These are phyloP conservation scores for Trachemys scripta DNA, from an alignment of 2,113 vertebrate genomes.

Conservation along the genomic window DNA sequence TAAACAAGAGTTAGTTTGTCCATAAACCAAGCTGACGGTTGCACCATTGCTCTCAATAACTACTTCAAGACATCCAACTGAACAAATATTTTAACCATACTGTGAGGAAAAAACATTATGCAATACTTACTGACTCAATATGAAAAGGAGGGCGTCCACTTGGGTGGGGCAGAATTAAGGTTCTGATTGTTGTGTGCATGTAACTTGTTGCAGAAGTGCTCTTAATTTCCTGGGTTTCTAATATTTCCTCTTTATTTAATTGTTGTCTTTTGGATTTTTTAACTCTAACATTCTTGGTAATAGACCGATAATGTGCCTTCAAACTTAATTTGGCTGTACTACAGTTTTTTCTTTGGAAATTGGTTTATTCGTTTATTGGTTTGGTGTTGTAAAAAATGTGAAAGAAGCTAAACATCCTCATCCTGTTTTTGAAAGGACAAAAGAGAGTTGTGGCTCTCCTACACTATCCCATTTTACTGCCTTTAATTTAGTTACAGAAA, in stretches of 20 bases:
- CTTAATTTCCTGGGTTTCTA: neutral
- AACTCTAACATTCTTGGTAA: neutral
- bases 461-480: neutral
- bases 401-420: neutral
- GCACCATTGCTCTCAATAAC: neutral
- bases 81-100: neutral
- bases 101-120: neutral
- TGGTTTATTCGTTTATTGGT: neutral
- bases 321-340: neutral
- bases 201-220: neutral
- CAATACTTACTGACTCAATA: neutral
- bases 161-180: neutral
- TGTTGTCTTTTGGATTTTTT: neutral
- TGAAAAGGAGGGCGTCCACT: neutral
- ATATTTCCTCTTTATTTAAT: neutral
- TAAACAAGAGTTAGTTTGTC: neutral
- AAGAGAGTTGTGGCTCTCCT: neutral
- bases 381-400: neutral
- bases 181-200: neutral
- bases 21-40: neutral
- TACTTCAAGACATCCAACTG: neutral
- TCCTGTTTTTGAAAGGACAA: neutral
- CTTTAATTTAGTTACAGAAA: slow-evolving; percentile 27
- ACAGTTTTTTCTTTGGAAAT: neutral
- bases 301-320: neutral